A percentile compares a stretch with the other conserved stretches of the same genome.
These are phyloP conservation scores for Asbolus verrucosus DNA, from an alignment of 1,140 invertebrate species.

Conservation along the genomic window DNA sequence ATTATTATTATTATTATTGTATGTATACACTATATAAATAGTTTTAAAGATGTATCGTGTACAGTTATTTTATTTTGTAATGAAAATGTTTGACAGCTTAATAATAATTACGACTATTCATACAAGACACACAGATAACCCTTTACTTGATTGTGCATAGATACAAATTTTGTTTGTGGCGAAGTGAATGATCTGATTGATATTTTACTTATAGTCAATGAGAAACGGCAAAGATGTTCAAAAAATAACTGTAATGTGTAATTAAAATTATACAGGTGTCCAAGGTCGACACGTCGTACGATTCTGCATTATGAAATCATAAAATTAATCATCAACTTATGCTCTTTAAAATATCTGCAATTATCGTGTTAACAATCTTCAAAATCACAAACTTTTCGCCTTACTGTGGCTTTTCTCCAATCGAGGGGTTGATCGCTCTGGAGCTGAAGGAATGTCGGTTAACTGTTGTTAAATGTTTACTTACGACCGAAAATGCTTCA, in stretches of 20 bases:
- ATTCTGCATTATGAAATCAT: slow-evolving; percentile 9
- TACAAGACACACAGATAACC: neutral
- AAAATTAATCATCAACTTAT: slow-evolving; percentile 13
- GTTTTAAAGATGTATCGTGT: slow-evolving; percentile 5
- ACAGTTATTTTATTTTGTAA: slow-evolving; percentile 17
- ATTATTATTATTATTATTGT: slow-evolving; percentile 14
- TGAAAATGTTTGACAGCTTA: slow-evolving; percentile 13
- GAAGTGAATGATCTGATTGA: slow-evolving; percentile 12
- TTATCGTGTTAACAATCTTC: no score
- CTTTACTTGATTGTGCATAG: neutral
- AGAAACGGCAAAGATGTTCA: slow-evolving; percentile 32
- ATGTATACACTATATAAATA: slow-evolving; percentile 20
- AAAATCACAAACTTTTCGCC: no score
- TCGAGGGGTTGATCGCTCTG: no score
- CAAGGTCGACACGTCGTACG: neutral
- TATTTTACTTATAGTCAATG: neutral
- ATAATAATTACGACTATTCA: neutral
- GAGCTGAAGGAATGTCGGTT: no score
- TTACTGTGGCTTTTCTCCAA: no score
- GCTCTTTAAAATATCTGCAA: neutral
- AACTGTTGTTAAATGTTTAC: no score
- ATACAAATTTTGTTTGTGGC: neutral
- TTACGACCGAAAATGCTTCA: no score
- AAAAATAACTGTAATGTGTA: slow-evolving; percentile 34
- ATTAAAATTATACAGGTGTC: slow-evolving; percentile 1